Evolutionary conservation across 2,888 invertebrate species (phyloP).

Genomic region (Anarsia innoxiella): DNA sequence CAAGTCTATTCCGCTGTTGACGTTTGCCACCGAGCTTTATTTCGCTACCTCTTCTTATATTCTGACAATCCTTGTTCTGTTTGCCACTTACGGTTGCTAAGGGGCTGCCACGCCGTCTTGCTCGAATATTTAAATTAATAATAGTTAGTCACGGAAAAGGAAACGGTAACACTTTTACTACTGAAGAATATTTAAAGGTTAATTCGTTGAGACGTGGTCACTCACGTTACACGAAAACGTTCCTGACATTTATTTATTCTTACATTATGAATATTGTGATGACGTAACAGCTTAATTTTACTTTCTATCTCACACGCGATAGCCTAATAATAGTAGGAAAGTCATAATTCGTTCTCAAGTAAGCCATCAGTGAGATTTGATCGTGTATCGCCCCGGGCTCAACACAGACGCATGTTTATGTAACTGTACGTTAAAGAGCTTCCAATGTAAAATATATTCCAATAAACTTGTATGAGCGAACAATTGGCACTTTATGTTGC

Average conservation of each 20-base stretch:
- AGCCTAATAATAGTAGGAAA: not conserved
- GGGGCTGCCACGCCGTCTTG: not conserved
- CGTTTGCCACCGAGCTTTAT: not conserved
- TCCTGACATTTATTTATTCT: not conserved
- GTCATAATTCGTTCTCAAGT: no score
- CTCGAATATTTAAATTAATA: slow-evolving; percentile 31
- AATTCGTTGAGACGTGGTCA: slow-evolving; percentile 4
- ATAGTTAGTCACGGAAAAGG: slow-evolving; percentile 30
- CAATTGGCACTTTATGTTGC: not conserved
- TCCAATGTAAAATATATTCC: slow-evolving; percentile 1
- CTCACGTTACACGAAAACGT: not conserved
- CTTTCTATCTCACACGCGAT: not conserved
- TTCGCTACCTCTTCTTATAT: slow-evolving; percentile 1
- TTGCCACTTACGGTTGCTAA: slow-evolving; percentile 3
- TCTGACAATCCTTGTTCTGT: not conserved
- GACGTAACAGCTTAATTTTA: not conserved
- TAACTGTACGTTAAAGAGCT: no score
- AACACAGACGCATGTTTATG: no score
- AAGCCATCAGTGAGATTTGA: no score
- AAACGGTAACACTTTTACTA: slow-evolving; percentile 6
- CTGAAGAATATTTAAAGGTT: slow-evolving; percentile 7
- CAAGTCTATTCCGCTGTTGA: slow-evolving; percentile 4
- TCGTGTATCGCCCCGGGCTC: no score
- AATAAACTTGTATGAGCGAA: not conserved
- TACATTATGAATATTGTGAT: not conserved